Evolutionary conservation across 2,113 vertebrate genomes (phyloP).

Genomic region (Loxodonta africana): DNA sequence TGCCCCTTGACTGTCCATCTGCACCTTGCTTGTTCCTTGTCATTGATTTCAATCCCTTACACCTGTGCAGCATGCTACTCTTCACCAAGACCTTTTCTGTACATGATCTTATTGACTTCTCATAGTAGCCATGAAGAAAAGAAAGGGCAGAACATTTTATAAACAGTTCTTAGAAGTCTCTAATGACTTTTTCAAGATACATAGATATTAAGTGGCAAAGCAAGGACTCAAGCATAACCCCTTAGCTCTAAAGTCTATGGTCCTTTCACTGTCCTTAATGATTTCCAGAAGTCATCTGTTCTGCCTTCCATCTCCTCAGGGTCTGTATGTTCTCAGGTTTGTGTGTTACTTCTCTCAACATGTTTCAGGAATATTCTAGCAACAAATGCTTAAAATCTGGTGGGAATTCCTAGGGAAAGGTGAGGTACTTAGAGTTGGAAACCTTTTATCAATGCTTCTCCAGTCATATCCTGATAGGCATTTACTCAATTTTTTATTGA

Average conservation of each 20-base stretch:
- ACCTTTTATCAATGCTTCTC: neutral
- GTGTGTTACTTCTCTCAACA: neutral
- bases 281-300: conserved; percentile 18
- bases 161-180: neutral
- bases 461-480: neutral
- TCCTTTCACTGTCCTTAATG: neutral
- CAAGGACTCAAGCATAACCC: neutral
- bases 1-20: neutral
- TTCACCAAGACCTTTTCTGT: neutral
- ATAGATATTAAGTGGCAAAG: neutral
- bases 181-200: neutral
- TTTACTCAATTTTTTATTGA: neutral
- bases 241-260: neutral
- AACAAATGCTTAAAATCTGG: neutral
- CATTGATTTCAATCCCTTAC: neutral
- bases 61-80: neutral
- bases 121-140: neutral
- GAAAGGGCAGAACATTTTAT: neutral
- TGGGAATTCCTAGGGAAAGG: neutral
- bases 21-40: neutral
- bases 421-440: neutral
- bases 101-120: neutral
- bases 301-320: neutral
- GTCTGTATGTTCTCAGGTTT: conserved; percentile 22
- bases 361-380: conserved; percentile 1